Conservation (phyloP, 2,113 vertebrate species). For the Vicugna pacos region DNA sequence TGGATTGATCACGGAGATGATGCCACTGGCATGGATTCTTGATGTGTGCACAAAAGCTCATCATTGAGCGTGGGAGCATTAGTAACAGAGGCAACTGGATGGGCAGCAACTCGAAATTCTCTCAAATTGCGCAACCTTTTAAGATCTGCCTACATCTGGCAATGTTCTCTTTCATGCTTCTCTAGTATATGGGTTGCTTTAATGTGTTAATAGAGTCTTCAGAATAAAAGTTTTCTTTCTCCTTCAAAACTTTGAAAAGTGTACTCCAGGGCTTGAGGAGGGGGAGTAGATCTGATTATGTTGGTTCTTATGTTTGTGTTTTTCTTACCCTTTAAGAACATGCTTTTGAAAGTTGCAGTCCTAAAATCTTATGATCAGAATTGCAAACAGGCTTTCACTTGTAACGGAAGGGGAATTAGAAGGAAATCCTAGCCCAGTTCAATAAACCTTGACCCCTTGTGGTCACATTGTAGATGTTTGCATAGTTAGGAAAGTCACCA, state of each 20-base stretch:
- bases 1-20: not conserved
- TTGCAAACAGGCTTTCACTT: not conserved
- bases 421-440: not conserved
- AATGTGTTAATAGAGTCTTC: not conserved
- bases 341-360: not conserved
- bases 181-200: not conserved
- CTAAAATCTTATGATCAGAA: not conserved
- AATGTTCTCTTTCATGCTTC: not conserved
- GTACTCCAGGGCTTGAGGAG: not conserved
- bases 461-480: too few species aligned
- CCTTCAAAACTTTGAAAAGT: not conserved
- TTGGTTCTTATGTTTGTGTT: not conserved
- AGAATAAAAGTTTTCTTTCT: not conserved
- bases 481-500: not conserved
- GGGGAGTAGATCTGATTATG: not conserved
- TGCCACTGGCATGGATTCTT: not conserved
- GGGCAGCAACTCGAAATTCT: not conserved
- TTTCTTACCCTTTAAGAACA: not conserved
- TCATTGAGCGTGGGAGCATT: not conserved
- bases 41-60: fast-evolving
- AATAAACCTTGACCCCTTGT: not conserved
- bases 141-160: not conserved
- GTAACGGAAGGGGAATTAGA: not conserved
- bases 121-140: not conserved
- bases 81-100: not conserved